Evolutionary conservation across 2,888 invertebrate genomes (phyloP).

Genomic region (Serripes groenlandicus): DNA sequence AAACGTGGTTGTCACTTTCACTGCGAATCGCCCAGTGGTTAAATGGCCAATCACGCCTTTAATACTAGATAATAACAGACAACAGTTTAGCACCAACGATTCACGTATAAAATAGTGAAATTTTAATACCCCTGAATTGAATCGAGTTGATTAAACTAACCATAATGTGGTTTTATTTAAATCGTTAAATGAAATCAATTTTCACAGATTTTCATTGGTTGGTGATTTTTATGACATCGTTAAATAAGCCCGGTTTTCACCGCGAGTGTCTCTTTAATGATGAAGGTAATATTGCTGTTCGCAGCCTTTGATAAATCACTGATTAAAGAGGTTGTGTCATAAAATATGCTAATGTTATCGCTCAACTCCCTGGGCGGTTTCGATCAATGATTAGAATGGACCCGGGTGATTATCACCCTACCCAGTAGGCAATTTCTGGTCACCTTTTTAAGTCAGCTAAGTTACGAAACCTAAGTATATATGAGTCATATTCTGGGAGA

Average conservation of each 20-base stretch:
- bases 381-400: conserved; percentile 8
- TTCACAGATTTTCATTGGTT: conserved; percentile 37
- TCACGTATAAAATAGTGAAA: conserved; percentile 17
- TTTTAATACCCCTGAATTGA: conserved; percentile 31
- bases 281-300: conserved; percentile 18
- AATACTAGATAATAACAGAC: conserved; percentile 57
- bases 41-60: conserved; percentile 37
- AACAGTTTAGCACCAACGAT: conserved; percentile 30
- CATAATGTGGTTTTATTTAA: conserved; percentile 37
- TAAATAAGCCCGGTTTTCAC: conserved; percentile 28
- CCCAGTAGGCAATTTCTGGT: no score
- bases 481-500: no score
- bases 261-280: conserved; percentile 21
- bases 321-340: conserved; percentile 28
- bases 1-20: conserved; percentile 44
- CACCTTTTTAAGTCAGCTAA: no score
- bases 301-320: conserved; percentile 26
- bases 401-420: neutral
- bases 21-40: conserved; percentile 20
- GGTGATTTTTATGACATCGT: conserved; percentile 40
- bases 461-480: no score
- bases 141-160: conserved; percentile 38
- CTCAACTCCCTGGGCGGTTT: conserved; percentile 15
- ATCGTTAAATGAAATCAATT: conserved; percentile 52
- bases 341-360: conserved; percentile 29